Evolutionary conservation across 2,888 invertebrate genomes (phyloP).

Genomic region (Acleris sparsana): DNA sequence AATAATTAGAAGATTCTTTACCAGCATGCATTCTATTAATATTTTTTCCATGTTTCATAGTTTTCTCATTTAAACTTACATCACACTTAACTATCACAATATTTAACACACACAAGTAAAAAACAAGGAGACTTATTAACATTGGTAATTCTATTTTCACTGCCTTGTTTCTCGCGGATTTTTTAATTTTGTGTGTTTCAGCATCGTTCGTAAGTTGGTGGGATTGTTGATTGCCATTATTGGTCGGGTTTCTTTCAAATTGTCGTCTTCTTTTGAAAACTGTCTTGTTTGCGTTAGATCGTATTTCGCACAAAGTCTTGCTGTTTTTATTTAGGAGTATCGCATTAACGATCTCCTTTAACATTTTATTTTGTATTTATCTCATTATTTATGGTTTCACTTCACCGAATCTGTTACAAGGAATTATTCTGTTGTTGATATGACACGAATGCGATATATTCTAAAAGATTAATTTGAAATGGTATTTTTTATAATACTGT

Average conservation of each 20-base stretch:
- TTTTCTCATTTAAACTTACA: conserved; percentile 73
- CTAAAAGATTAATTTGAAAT: background rate
- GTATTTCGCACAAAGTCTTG: conserved; percentile 55
- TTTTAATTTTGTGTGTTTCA: conserved; percentile 76
- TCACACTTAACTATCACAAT: conserved; percentile 76
- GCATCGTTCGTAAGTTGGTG: conserved; percentile 68
- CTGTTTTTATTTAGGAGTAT: conserved; percentile 64
- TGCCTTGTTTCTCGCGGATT: conserved; percentile 39
- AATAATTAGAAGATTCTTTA: conserved; percentile 52
- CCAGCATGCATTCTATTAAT: conserved; percentile 46
- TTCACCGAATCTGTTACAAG: conserved; percentile 47
- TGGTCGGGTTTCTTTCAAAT: conserved; percentile 39
- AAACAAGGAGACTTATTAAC: conserved; percentile 65
- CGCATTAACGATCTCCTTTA: conserved; percentile 74
- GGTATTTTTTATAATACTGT: background rate
- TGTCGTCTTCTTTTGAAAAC: conserved; percentile 58
- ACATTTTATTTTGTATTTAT: conserved; percentile 69
- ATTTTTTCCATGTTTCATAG: conserved; percentile 53
- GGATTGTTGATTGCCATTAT: conserved; percentile 48
- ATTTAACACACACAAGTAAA: conserved; percentile 73
- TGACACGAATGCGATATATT: conserved; percentile 35
- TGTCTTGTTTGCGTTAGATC: conserved; percentile 53
- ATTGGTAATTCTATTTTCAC: conserved; percentile 50
- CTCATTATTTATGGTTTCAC: conserved; percentile 65
- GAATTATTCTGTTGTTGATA: conserved; percentile 2